Percentiles rank a stretch among this genome's conserved stretches.
Evolutionary conservation across 2,888 invertebrate species (phyloP).

Genomic region (Smittia sp.): DNA sequence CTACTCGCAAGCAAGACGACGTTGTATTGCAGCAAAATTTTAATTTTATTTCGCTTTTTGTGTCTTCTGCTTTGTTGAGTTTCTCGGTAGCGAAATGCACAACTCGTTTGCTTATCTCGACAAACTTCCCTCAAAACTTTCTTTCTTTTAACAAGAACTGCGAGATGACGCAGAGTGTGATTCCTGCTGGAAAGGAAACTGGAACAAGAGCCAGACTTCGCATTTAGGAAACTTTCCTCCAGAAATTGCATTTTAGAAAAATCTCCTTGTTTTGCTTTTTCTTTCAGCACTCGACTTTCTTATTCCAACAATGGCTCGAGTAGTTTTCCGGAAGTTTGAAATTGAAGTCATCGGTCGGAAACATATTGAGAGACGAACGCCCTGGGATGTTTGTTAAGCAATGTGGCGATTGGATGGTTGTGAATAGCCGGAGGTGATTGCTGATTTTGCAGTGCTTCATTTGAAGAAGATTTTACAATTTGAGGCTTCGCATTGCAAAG

Average conservation of each 20-base stretch:
- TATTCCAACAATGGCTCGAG: background rate
- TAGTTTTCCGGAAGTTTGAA: background rate
- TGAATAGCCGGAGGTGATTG: no score
- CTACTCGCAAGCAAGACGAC: background rate
- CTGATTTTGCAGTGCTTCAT: no score
- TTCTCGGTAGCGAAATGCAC: background rate
- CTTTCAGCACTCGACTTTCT: background rate
- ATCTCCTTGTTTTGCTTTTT: slow-evolving; percentile 15
- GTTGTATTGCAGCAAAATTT: slow-evolving; percentile 1
- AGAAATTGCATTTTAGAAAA: slow-evolving; percentile 7
- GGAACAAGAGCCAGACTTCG: background rate
- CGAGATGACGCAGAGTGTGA: background rate
- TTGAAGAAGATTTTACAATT: no score
- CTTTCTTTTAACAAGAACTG: background rate
- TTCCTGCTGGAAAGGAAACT: background rate
- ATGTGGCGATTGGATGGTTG: background rate
- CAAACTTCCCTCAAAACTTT: slow-evolving; percentile 3
- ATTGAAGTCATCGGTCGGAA: slow-evolving; percentile 33
- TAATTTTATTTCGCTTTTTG: background rate
- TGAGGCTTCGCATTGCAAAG: background rate
- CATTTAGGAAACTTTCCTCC: background rate
- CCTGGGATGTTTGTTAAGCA: background rate
- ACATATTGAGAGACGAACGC: slow-evolving; percentile 33
- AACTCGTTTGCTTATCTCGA: slow-evolving; percentile 4
- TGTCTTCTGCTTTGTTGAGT: background rate